Conservation (phyloP, 64 coral and sea anemone genomes). For the Cladopsammia gracilis region DNA sequence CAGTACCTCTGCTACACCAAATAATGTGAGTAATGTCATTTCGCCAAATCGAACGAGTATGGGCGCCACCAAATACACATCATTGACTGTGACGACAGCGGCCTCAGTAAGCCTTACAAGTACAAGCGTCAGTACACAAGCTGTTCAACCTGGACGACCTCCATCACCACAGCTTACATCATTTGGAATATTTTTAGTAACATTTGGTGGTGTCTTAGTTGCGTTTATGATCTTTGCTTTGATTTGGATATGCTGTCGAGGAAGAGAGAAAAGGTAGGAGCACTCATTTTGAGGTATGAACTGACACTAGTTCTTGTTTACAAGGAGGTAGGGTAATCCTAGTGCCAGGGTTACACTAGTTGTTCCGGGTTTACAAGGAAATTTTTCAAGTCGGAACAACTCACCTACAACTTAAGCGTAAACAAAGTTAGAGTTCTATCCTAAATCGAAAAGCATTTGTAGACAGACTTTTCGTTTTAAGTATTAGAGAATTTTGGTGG, state of each 20-base stretch:
- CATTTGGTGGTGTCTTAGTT: conserved; percentile 21
- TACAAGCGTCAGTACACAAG: not conserved
- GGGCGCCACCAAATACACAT: not conserved
- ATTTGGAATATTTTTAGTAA: conserved; percentile 41
- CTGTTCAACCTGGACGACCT: not conserved
- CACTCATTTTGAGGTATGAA: not conserved
- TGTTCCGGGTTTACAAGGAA: no score
- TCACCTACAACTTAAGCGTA: no score
- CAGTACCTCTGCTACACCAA: not conserved
- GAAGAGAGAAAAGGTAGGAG: conserved; percentile 4
- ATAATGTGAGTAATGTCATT: not conserved
- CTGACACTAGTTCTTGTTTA: not conserved
- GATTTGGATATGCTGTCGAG: conserved; percentile 20
- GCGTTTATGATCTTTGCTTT: conserved; percentile 9
- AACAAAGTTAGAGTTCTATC: no score
- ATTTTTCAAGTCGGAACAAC: no score
- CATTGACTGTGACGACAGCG: not conserved
- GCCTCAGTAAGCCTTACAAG: not conserved
- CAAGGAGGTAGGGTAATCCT: no score
- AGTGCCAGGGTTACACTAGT: no score
- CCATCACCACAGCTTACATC: not conserved
- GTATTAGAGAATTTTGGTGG: no score
- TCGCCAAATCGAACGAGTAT: not conserved
- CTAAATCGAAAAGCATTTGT: no score
- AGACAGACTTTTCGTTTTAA: no score